Percentiles rank a stretch among this genome's conserved stretches.
Conservation (phyloP, 2,888 invertebrate genomes). For the Paralinhomoeus sp. region DNA sequence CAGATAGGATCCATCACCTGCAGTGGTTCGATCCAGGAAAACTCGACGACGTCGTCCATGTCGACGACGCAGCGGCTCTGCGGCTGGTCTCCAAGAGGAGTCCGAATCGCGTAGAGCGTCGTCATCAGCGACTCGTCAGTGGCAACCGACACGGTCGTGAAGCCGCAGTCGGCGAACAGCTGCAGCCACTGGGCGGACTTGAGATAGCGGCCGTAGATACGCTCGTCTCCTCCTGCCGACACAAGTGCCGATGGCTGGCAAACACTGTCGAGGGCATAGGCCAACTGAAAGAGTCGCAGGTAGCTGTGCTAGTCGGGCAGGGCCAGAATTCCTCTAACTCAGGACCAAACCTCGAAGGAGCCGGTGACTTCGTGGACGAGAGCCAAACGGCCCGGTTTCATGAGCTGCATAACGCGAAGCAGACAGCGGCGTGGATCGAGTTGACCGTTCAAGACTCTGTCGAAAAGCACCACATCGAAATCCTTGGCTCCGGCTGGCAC, state of each 20-base stretch:
- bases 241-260: too few species aligned
- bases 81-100: constrained; percentile 9
- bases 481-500: too few species aligned
- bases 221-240: too few species aligned
- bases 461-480: constrained; percentile 18
- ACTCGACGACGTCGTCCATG: constrained; percentile 21
- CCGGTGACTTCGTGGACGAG: constrained; percentile 28
- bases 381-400: constrained; percentile 28
- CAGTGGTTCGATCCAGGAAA: constrained; percentile 23
- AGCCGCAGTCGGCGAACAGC: constrained; percentile 18
- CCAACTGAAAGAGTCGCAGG: too few species aligned
- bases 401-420: constrained; percentile 12
- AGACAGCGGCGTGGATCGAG: constrained; percentile 15
- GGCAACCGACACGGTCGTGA: not conserved
- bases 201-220: not conserved
- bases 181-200: constrained; percentile 12
- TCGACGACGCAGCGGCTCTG: constrained; percentile 19
- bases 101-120: constrained; percentile 17
- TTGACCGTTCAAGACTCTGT: constrained; percentile 15
- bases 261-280: too few species aligned
- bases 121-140: constrained; percentile 9
- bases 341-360: too few species aligned
- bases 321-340: too few species aligned
- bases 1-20: constrained; percentile 9
- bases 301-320: too few species aligned